Base-by-base conservation (phyloP, 2,888 invertebrate genomes). In the Leptinotarsa rubiginosa region DNA sequence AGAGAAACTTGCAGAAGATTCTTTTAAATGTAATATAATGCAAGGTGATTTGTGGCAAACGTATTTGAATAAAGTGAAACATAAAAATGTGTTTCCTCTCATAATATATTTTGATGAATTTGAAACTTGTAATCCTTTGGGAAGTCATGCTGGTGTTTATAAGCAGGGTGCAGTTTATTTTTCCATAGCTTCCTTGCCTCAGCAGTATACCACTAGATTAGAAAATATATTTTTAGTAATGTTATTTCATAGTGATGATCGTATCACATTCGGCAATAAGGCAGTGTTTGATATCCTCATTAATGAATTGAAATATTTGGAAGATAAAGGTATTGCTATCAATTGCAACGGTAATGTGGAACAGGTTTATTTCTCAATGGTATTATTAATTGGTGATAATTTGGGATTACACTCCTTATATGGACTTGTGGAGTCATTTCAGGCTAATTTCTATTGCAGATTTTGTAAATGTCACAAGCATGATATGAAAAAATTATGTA, bases 111-210 rank as follows among this genome's bases (percentile, higher is more conserved):
- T 80, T 67, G 82, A 83, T 72, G 82, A 83, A 74, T 83, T 81
- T 70, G 82, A 84, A 78, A 68, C 75, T 13, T 80, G 81, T 49
- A 83, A 83, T 75, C 80, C 25, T 25, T 25, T 25, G 49, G 82
- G 82, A 12, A 80, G 78, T 62, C 83, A 81, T 74, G 76, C 81
- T 10, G 83, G 81, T 13, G 67, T 69, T 18, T 74, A 82, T 64
- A 84, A 83, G 74, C 70, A 82, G 62, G 82, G 82, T 47, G 80
- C 73, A 67, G 78, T 83, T 31, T 83, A 83, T 78, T 73, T 77
- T 22, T 68, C 78, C 49, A 73, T 83, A 50, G 69, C 77, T n/a
- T 73, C 74, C 66, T 65, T 84, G 56, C 83, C 83, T 18, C 82
- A 78, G 22, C 68, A 81, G 50, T 77, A 74, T 62, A 41, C 72